Base-by-base conservation (phyloP, 2,888 invertebrate species). In the Cryptocephalus primarius region DNA sequence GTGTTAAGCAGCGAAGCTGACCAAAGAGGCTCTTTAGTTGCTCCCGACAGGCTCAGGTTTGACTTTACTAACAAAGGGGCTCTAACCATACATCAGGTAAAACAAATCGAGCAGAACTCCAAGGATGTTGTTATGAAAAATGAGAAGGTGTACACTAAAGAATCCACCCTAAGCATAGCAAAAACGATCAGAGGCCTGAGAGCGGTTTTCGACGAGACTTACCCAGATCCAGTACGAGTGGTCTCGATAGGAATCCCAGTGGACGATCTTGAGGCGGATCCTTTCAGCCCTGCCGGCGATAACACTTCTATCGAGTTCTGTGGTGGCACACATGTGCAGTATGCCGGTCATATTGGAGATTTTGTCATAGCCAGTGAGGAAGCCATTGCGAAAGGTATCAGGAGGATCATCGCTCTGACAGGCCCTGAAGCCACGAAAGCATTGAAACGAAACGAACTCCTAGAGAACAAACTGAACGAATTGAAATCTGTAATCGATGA, bases 161-260 rank as follows among this genome's bases (percentile, higher is more conserved):
- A 93, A 59, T 81, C 92, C 0, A 76, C 79, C 46, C 75, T 99
- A 48, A 48, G 80, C 39, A 74, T 85, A 48, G 99, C 99, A 10
- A 95, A 95, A 74, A 84, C 85, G 53, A 89, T 95, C 52, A 82
- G 86, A 54, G 95, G 95, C 3, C 73, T 96, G 36, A 81, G 99
- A 53, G 99, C 99, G 14, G 95, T 99, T 72, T 99, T 99, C 73
- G 97, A 94, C 68, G 97, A 99, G 76, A 89, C 92, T 9, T 99
- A 99, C 69, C 97, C 97, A 1, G 97, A 99, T 74, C 94, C 97
- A 8, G 90, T 91, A 3, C 76, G 89, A 58, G 81, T 99, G 8
- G 91, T 99, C 39, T 90, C 93, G 31, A 85, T 99, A 57, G 99
- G 60, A 9, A 79, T 94, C 39, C 83, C 95, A 1, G 86, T 99